phyloP scores from a whole-genome alignment of 2,888 invertebrate species.

The Aradus depressus region DNA sequence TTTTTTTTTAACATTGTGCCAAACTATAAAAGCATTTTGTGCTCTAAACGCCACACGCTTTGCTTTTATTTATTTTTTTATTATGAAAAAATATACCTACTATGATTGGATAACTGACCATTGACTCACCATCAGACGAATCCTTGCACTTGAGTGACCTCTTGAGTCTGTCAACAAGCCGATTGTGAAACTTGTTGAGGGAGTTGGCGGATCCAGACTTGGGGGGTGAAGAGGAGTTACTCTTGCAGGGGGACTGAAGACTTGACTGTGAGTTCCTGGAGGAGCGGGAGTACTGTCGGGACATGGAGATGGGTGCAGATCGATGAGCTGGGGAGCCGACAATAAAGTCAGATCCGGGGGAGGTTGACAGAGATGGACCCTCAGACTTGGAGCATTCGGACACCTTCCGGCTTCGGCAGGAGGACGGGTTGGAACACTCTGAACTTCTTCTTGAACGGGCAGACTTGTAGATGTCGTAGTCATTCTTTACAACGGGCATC shows the following conservation, averaged over 20 bases:
- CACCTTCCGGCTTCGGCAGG: constrained; percentile 54
- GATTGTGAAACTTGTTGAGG: constrained; percentile 67
- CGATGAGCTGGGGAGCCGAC: constrained; percentile 48
- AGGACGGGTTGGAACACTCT: constrained; percentile 54
- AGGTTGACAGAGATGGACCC: constrained; percentile 54
- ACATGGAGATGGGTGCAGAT: constrained; percentile 53
- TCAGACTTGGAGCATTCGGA: constrained; percentile 64
- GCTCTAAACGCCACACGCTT: too few species aligned
- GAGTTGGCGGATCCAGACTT: constrained; percentile 46
- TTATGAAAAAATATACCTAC: constrained; percentile 15
- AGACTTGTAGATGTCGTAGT: constrained; percentile 85
- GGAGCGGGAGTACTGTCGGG: constrained; percentile 48
- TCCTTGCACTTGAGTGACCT: constrained; percentile 44
- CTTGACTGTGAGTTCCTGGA: constrained; percentile 52
- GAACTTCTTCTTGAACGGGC: constrained; percentile 63
- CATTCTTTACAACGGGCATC: constrained; percentile 91
- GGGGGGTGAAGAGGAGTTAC: constrained; percentile 53
- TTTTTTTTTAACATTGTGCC: too few species aligned
- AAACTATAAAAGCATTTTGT: too few species aligned
- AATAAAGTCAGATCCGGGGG: constrained; percentile 49
- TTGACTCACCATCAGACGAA: constrained; percentile 28
- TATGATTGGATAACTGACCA: constrained; percentile 22
- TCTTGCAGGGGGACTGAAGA: constrained; percentile 54
- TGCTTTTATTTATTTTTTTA: too few species aligned
- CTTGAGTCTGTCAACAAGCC: constrained; percentile 67